Evolutionary conservation across 2,797 vertebrate genomes (phyloP), one percentile per base, ranked within the genome.

Genomic region (Gobionotothen gibberifrons): DNA sequence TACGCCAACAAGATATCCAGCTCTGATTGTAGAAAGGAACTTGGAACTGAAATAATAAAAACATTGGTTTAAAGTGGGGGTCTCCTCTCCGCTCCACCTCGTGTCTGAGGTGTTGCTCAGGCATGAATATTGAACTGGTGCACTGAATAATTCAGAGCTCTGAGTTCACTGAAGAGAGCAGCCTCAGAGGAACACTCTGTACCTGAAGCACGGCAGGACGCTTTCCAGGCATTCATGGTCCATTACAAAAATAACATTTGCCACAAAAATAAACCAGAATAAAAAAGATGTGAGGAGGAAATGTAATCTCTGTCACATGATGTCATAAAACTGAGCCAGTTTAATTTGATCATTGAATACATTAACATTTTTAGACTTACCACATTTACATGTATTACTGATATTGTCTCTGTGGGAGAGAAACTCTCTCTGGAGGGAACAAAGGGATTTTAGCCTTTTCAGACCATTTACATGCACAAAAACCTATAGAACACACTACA

Each of bases 131-230:
- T 48, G 46, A 65, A 61, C 42, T 21, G 9, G n/a, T 36, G n/a
- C 44, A 42, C 49, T 85, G 15, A 80, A 80, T 85, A 26, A 83
- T 86, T 78, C 62, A 85, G 29, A 26, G 16, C 53, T 57, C 48
- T 53, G 43, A 68, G 22, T 47, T 55, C 55, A 36, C 40, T 48
- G 65, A 63, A 61, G 57, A 66, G 74, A 13, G 9, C 9, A 17
- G 48, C 42, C 67, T 62, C 19, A 49, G 52, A 58, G 57, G 13
- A 13, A 1, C 21, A 52, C 5, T 1, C 44, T 22, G 44, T n/a
- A 32, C 26, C 43, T 53, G 44, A 2, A 26, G n/a, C 48, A 42
- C 22, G 48, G 10, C 36, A 44, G 16, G 13, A 15, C 26, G 36
- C 55, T 53, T 4, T 29, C 9, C 47, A 40, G 4, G 47, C 36